Evolutionary conservation across 1,140 invertebrate species (phyloP).

Genomic region (Brachionus paranguensis): DNA sequence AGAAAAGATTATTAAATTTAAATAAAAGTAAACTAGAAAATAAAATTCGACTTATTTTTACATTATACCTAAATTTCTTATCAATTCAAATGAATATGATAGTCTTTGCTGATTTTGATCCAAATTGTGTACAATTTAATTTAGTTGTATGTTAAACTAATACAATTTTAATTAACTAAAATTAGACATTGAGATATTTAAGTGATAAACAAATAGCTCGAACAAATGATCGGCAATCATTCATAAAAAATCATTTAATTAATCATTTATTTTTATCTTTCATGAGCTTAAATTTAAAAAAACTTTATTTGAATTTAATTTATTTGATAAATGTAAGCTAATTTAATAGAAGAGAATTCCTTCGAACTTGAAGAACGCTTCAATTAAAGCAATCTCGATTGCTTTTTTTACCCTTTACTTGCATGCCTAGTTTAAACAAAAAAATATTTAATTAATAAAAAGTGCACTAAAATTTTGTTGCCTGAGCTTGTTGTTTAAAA

Average conservation of each 20-base stretch:
- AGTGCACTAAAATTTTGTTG: background rate
- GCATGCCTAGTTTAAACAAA: background rate
- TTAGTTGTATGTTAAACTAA: background rate
- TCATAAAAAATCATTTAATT: background rate
- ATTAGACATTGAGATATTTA: background rate
- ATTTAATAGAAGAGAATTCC: background rate
- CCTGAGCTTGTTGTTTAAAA: background rate
- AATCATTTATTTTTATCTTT: background rate
- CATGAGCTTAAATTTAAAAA: background rate
- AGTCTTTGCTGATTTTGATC: no score
- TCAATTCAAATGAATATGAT: no score
- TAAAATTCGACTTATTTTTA: no score
- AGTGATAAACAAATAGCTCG: background rate
- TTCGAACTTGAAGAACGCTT: background rate
- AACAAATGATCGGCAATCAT: background rate
- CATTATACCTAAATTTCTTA: no score
- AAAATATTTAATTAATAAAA: background rate
- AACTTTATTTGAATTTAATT: background rate
- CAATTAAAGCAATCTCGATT: background rate
- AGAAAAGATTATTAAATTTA: no score
- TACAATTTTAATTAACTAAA: background rate
- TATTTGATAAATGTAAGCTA: background rate
- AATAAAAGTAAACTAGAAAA: no score
- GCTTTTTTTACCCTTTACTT: background rate
- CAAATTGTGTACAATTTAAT: background rate